Evolutionary conservation across 2,888 invertebrate species (phyloP).

Genomic region (Sepioteuthis lessoniana): DNA sequence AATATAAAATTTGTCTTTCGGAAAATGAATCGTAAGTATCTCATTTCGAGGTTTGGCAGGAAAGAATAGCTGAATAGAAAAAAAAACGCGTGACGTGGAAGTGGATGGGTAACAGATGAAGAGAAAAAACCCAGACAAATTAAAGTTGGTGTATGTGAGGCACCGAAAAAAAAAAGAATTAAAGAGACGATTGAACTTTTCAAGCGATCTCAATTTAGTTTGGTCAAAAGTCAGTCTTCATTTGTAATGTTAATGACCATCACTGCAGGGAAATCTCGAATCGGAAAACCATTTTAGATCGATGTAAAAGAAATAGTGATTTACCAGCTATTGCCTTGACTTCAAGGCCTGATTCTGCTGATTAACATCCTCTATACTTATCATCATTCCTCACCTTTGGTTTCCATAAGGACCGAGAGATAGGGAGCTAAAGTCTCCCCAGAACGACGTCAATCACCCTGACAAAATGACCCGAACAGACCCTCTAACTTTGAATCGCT

Average conservation of each 20-base stretch:
- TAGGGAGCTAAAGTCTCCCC: neutral
- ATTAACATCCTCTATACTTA: neutral
- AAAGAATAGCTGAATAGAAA: neutral
- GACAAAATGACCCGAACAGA: neutral
- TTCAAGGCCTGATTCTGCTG: neutral
- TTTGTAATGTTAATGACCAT: neutral
- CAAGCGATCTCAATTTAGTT: neutral
- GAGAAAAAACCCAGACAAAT: neutral
- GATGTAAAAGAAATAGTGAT: neutral
- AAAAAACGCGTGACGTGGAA: too few relatives aligned
- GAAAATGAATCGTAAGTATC: neutral
- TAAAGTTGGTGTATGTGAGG: neutral
- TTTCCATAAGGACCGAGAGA: neutral
- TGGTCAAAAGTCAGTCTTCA: neutral
- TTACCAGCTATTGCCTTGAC: neutral
- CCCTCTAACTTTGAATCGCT: neutral
- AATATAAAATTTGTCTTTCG: neutral
- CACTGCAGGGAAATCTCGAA: neutral
- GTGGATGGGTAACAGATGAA: accelerated
- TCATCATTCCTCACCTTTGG: neutral
- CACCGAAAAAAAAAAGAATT: neutral
- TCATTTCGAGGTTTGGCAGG: neutral
- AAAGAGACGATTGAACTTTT: neutral
- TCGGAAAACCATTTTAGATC: neutral
- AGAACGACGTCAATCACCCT: neutral